Base-by-base conservation (phyloP, 2,888 invertebrate species). In the Drosophila parthenogenetica region DNA sequence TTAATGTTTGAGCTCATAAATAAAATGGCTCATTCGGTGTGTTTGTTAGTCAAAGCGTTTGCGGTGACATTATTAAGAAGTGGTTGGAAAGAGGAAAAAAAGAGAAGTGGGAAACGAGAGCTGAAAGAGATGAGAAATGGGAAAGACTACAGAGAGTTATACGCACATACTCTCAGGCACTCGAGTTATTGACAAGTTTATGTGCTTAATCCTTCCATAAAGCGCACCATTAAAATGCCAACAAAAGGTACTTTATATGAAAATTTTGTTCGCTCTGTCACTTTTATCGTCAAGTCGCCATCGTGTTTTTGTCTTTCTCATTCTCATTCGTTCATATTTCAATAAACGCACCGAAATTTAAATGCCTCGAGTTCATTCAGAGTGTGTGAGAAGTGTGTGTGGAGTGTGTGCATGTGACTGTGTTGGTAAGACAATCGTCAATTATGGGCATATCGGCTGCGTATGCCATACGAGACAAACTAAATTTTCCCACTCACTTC, bases 131-230 rank as follows among this genome's bases (percentile, higher is more conserved):
- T 29, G 17, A 29, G 39, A 22, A 40, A 42, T 22, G 35, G 45
- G 25, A 39, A 29, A 29, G 37, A 39, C 39, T 11, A 11, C 16
- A 10, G n/a, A 16, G 39, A 59, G 51, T 51, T 19, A 3, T 40
- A 35, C 5, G 43, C 42, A 67, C 76, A 74, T 68, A 69, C 74
- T 62, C 68, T 79, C 79, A 69, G 87, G 88, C 81, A 82, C 88
- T 88, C 84, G 87, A 83, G 89, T 83, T 89, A 91, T 89, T 91
- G 90, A 90, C 90, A 90, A 85, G 80, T 90, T 90, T 89, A 90
- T 89, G 90, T 78, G 79, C 84, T 86, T 91, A 90, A 91, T 91
- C 90, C 90, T 90, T 90, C 88, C 84, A 90, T 90, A 82, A 89
- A 79, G 84, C 77, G 84, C 77, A 70, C 90, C 88, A 88, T 90